Evolutionary conservation across 2,113 vertebrate genomes (phyloP), one percentile per base, ranked within the genome.

Genomic region (Lynx canadensis): DNA sequence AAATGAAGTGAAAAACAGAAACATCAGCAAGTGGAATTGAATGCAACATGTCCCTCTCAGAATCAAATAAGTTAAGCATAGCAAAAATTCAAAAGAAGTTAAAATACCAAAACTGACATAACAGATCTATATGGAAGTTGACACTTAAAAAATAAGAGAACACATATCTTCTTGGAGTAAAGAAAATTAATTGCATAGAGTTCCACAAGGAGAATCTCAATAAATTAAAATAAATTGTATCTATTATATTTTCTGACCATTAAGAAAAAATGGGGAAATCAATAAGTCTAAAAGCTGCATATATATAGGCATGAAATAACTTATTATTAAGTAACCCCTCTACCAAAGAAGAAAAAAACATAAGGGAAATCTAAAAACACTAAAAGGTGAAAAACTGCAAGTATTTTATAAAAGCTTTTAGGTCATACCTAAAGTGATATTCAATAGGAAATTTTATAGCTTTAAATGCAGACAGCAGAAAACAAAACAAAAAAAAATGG

Each of bases 391-490:
- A 92, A 60, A 71, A 73, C 1, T 33, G 8, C 13, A 94, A 95
- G n/a, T 7, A 89, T 89, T 93, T 74, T n/a, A 89, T 68, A 1
- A 63, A 81, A 95, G 96, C 27, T 11, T n/a, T 84, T 76, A 89
- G 38, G 45, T 15, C 88, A 92, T 27, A 57, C 27, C 16, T 91
- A 74, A 74, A 80, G 25, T 8, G 12, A 38, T 69, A 68, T n/a
- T 66, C 66, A 81, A 8, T 90, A 89, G 5, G 14, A 95, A 92
- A 92, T 18, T 7, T 27, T 27, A 45, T 9, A 89, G 13, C 9
- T 93, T 45, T 88, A 57, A 92, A 89, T 38, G 29, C 48, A 95
- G 23, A 83, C 10, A 38, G 52, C 31, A 48, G 33, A 91, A 96
- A 95, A 68, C 33, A 57, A 88, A 31, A 41, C 48, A 66, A 88